Percentiles rank a stretch among this genome's conserved stretches.
phyloP scores from a whole-genome alignment of 1,140 invertebrate species.

The Hestina assimilis region DNA sequence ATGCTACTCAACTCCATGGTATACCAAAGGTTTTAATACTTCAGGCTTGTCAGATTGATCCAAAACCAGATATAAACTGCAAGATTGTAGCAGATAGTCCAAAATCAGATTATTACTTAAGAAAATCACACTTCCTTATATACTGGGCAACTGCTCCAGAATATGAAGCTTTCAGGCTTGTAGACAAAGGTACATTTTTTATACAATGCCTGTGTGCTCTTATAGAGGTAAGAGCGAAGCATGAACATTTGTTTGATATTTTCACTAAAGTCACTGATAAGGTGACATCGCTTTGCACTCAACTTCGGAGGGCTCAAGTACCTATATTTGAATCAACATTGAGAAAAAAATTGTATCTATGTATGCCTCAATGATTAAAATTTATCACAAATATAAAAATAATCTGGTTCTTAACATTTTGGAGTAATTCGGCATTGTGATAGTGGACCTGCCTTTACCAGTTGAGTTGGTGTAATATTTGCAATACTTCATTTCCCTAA shows the following conservation, averaged over 20 bases:
- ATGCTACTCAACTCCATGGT: constrained; percentile 40
- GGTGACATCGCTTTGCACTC: constrained; percentile 47
- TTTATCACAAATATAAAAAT: not conserved
- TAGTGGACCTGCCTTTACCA: no score
- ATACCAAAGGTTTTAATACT: constrained; percentile 65
- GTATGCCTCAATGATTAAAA: not conserved
- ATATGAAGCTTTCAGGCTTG: constrained; percentile 60
- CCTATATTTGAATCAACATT: constrained; percentile 59
- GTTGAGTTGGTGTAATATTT: no score
- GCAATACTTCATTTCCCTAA: no score
- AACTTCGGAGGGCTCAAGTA: constrained; percentile 45
- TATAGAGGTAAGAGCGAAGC: constrained; percentile 36
- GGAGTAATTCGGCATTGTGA: no score
- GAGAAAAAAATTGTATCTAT: constrained; percentile 52
- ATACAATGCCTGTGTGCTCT: constrained; percentile 57
- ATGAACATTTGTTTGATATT: constrained; percentile 57
- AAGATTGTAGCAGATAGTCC: constrained; percentile 50
- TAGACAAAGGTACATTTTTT: constrained; percentile 54
- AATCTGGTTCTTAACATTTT: no score
- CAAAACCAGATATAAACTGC: constrained; percentile 23
- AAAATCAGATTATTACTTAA: constrained; percentile 36
- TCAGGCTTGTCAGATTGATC: constrained; percentile 68
- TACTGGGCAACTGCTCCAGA: constrained; percentile 68
- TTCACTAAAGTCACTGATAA: constrained; percentile 55
- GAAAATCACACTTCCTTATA: constrained; percentile 60